Evolutionary conservation across 2,113 vertebrate species (phyloP), one percentile per base, ranked within the genome.

Genomic region (Lophotis ruficrista): DNA sequence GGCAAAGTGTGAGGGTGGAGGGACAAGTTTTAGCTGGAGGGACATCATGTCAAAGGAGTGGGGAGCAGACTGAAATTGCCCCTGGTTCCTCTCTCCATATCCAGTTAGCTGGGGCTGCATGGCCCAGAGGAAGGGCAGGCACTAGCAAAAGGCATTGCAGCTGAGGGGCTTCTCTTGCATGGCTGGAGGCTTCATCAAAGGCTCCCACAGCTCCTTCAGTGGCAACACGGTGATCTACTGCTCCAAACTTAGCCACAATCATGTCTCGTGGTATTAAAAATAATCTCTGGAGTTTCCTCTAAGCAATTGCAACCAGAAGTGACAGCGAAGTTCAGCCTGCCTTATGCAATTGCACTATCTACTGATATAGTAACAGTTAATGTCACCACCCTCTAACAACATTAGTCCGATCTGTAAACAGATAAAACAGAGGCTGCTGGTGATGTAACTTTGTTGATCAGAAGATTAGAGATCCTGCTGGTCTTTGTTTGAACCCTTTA

Each of bases 401-500:
- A 73, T 91, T 58, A 94, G 61, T 12, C 27, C 1, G 10, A 91
- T 93, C 57, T 90, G 90, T 96, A 96, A 96, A 95, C 84, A 95
- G 93, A 93, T 95, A 81, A 89, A 91, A 90, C 62, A 45, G 79
- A 90, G 91, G 68, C 93, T 97, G 79, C 82, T 93, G 80, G 33
- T 96, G 93, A 95, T 94, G 94, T 91, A 93, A 95, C 37, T 93
- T 83, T 93, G 94, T 93, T 95, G 84, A 95, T 96, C 25, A 19
- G 77, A 93, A 93, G 93, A 96, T 96, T 95, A 96, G 91, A 83
- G 62, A 91, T 80, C 57, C 83, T 92, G 84, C 84, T 88, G 82
- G 82, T 89, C 71, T 92, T 92, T 89, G 84, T 93, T 95, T 86
- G 94, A 94, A 81, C 31, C 30, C 79, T 93, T 75, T 83, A 86